Base-by-base conservation (phyloP, 2,797 vertebrate genomes). In the Chrosomus eos region DNA sequence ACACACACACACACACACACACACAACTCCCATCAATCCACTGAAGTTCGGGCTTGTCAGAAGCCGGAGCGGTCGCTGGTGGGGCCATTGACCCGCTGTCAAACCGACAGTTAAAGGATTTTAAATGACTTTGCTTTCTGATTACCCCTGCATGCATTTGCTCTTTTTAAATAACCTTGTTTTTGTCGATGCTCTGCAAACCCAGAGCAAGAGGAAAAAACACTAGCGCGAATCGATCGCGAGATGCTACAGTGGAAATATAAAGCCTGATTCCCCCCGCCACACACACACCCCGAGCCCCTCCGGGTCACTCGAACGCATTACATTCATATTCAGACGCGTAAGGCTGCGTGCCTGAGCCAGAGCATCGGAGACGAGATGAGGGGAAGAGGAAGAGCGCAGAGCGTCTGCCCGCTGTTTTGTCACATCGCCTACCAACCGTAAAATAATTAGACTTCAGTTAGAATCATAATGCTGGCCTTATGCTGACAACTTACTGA, bases 91-190 rank as follows among this genome's bases (percentile, higher is more conserved):
- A 95, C 93, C 95, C 88, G 88, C 80, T 82, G 94, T 91, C 93
- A 93, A 93, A 92, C 93, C 92, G 94, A 94, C 92, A 91, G 93
- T 93, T 93, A 93, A 92, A 87, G 90, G 90, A 95, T 95, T 95
- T 95, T 93, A 94, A 93, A 94, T 90, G 92, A 95, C 93, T 95
- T 79, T 90, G 92, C 88, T 92, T 86, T 83, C 94, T 94, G 94
- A 93, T 94, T 93, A 93, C 93, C 93, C 93, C 93, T 92, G 82
- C 85, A 90, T 93, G 88, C 84, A 78, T 81, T 85, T 87, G 88
- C 89, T 90, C 87, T 90, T 92, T 48, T 90, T 89, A 91, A 90
- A 91, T 92, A 91, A 90, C 93, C 93, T 95, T 94, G 95, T 95
- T 92, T 21, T 78, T 93, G 91, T 93, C 90, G 94, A 81, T 79